Evolutionary conservation across 92 coral and sea anemone species (phyloP).

Genomic region (Isaurus tuberculatus): DNA sequence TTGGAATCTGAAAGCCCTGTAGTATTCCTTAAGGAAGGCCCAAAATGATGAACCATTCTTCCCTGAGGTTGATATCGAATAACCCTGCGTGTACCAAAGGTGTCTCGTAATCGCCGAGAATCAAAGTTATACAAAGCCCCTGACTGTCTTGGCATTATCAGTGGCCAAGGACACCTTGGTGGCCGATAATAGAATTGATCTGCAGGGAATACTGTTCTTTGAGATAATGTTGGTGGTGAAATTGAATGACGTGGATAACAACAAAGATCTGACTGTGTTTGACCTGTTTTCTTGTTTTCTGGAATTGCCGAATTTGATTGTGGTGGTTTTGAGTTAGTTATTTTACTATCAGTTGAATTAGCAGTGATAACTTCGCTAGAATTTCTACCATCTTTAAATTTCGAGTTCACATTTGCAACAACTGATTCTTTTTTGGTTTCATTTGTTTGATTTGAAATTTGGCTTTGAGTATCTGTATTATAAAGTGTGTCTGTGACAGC

Average conservation of each 20-base stretch:
- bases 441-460: neutral
- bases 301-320: constrained; percentile 6
- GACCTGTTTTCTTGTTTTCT: constrained; percentile 2
- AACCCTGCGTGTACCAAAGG: constrained; percentile 48
- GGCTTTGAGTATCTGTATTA: constrained; percentile 7
- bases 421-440: neutral
- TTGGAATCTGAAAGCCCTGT: constrained; percentile 3
- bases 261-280: constrained; percentile 5
- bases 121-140: constrained; percentile 55
- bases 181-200: constrained; percentile 61
- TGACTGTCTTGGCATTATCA: constrained; percentile 48
- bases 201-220: constrained; percentile 76
- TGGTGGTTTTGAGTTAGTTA: neutral
- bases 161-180: constrained; percentile 49
- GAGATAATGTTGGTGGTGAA: constrained; percentile 77
- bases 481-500: constrained; percentile 13
- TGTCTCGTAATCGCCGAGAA: constrained; percentile 53
- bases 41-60: constrained; percentile 35
- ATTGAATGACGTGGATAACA: constrained; percentile 58
- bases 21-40: constrained; percentile 10
- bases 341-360: constrained; percentile 26
- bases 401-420: neutral
- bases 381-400: neutral
- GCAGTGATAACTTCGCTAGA: constrained; percentile 28
- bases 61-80: constrained; percentile 42